Base-by-base conservation (phyloP, 2,888 invertebrate species). In the Scaptomyza polygonia region DNA sequence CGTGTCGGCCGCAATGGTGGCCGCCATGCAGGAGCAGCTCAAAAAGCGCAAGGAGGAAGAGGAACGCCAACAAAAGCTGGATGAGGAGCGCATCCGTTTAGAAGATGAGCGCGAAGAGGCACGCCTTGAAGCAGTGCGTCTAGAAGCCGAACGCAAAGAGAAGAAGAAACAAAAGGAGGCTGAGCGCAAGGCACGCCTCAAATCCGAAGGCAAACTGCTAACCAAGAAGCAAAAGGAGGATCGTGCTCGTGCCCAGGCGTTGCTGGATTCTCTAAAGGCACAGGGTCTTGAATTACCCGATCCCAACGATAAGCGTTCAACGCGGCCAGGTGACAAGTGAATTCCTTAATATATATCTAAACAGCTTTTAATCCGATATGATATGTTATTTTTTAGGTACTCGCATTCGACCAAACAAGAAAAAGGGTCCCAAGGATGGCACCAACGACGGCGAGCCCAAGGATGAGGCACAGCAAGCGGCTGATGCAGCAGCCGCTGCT, bases 221-320 rank as follows among this genome's bases (percentile, higher is more conserved):
- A 98, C 98, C 2, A 95, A 97, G 0, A 98, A 98, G 91, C 98
- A 99, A 90, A 98, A 97, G 90, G 96, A 96, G 74, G 97, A 97
- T 82, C 94, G 96, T 70, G 96, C 96, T 0, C 93, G 98, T 76
- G 97, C 97, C 7, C 96, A 97, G 91, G 97, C 96, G 61, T 94
- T 98, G 93, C 92, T 99, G 67, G 97, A 98, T 54, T 95, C 96
- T 1, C 92, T 98, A 40, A 97, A 97, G 91, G 97, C 97, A 8
- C 97, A 97, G 92, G 98, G 98, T 64, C 92, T 96, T 27, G 96
- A 95, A 88, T 93, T 97, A 66, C 97, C 97, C 0, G 95, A 95
- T 75, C 94, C 94, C 29, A 95, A 95, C 64, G 93, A 94, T 77
- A 92, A 92, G 71, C 92, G 93, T 84, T 93, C 93, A n/a, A 93